Evolutionary conservation across 2,888 invertebrate genomes (phyloP).

Genomic region (Adela reaumurella): DNA sequence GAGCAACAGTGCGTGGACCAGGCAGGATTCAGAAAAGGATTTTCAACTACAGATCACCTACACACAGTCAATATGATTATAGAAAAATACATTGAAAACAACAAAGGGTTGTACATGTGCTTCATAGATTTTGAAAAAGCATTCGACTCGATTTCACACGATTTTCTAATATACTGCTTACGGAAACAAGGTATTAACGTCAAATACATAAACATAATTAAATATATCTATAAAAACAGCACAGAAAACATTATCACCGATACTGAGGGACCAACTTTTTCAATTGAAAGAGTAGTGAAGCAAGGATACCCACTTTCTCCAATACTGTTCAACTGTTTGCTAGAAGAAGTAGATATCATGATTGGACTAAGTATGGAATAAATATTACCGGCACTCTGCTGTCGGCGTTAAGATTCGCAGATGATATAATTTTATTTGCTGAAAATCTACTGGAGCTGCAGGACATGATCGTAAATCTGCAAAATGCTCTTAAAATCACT

Average conservation of each 20-base stretch:
- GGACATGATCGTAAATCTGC: background rate
- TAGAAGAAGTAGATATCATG: background rate
- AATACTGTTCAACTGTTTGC: background rate
- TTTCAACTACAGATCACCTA: constrained; percentile 6
- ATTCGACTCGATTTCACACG: constrained; percentile 4
- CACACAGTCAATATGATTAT: constrained; percentile 5
- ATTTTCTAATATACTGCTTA: background rate
- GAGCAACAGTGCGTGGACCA: constrained; percentile 6
- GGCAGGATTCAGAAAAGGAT: constrained; percentile 5
- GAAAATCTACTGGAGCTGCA: background rate
- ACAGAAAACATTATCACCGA: background rate
- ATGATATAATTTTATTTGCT: background rate
- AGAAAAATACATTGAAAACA: constrained; percentile 7
- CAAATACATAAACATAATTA: background rate
- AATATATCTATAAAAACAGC: background rate
- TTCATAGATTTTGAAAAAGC: constrained; percentile 7
- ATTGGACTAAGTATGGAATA: background rate
- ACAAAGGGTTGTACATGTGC: constrained; percentile 1
- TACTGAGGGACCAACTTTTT: background rate
- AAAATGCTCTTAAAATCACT: background rate
- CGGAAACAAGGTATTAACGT: background rate
- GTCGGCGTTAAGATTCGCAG: background rate
- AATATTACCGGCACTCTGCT: background rate
- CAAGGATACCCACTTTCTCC: background rate
- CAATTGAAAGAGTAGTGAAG: background rate